Conservation (phyloP, 1,140 invertebrate species). For the Gryon sp. region DNA sequence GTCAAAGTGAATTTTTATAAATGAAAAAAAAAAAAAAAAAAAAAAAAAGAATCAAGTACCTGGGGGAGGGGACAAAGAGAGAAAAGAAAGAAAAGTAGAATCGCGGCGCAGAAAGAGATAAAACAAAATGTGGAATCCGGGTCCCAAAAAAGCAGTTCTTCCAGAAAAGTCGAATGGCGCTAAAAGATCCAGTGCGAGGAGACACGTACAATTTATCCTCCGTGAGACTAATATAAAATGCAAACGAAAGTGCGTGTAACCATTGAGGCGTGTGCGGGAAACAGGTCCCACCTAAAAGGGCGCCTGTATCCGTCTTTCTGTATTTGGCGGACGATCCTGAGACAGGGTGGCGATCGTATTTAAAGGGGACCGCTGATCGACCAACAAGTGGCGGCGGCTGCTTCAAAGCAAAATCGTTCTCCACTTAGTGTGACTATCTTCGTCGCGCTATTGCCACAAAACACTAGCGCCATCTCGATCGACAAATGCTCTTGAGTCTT, state of each 20-base stretch:
- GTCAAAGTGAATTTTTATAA: background rate
- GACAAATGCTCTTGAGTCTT: slow-evolving; percentile 68
- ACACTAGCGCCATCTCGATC: slow-evolving; percentile 42
- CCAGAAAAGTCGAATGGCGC: slow-evolving; percentile 47
- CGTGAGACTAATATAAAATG: slow-evolving; percentile 71
- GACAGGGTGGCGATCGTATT: slow-evolving; percentile 76
- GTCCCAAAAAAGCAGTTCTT: slow-evolving; percentile 43
- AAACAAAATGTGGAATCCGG: slow-evolving; percentile 27
- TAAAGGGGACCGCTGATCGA: slow-evolving; percentile 77
- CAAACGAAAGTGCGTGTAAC: slow-evolving; percentile 75
- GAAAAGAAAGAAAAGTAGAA: too few species aligned
- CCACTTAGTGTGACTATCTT: slow-evolving; percentile 56
- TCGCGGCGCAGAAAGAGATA: background rate
- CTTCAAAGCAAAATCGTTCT: slow-evolving; percentile 74
- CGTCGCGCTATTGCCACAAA: slow-evolving; percentile 5
- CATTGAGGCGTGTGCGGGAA: slow-evolving; percentile 71
- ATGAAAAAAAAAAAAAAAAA: background rate
- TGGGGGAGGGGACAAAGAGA: background rate
- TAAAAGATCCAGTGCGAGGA: slow-evolving; percentile 45
- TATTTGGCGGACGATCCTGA: slow-evolving; percentile 68
- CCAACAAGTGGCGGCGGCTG: slow-evolving; percentile 78
- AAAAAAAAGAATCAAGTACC: too few species aligned
- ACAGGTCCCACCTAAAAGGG: slow-evolving; percentile 72
- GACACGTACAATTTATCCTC: slow-evolving; percentile 63
- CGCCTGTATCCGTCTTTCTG: slow-evolving; percentile 69